A percentile compares a stretch with the other conserved stretches of the same genome.
Evolutionary conservation across 1,140 invertebrate species (phyloP).

Genomic region (Sycophila sp.): DNA sequence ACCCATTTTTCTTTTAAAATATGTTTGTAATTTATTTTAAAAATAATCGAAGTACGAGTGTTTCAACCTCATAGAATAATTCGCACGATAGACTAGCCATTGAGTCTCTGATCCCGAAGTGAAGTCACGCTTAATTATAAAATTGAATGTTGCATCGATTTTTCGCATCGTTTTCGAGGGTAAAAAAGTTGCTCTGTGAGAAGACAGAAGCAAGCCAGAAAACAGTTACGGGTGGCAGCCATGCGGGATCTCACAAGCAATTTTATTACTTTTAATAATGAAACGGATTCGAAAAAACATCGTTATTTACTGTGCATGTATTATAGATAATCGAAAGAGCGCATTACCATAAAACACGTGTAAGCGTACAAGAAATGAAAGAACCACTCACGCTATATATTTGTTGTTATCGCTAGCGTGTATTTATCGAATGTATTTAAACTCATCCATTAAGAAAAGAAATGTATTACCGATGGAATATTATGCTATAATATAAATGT

Average conservation of each 20-base stretch:
- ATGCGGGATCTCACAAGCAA: too few species aligned
- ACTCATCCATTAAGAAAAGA: slow-evolving; percentile 20
- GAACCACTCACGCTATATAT: slow-evolving; percentile 23
- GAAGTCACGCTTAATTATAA: slow-evolving; percentile 31
- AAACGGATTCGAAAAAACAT: slow-evolving; percentile 12
- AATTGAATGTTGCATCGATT: slow-evolving; percentile 27
- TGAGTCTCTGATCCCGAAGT: slow-evolving; percentile 38
- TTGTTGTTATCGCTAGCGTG: slow-evolving; percentile 36
- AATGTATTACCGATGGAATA: slow-evolving; percentile 32
- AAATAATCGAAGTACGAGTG: too few species aligned
- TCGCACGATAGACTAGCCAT: slow-evolving; percentile 23
- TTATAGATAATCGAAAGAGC: slow-evolving; percentile 27
- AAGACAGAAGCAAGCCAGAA: too few species aligned
- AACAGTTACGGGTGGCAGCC: too few species aligned
- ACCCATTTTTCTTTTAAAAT: too few species aligned
- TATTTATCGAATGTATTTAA: slow-evolving; percentile 37
- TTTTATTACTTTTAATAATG: too few species aligned
- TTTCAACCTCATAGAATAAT: too few species aligned
- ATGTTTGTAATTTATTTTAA: too few species aligned
- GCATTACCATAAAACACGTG: slow-evolving; percentile 19
- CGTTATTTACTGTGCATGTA: slow-evolving; percentile 34
- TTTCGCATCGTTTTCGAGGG: slow-evolving; percentile 8
- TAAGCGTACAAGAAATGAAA: slow-evolving; percentile 15
- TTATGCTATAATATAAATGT: slow-evolving; percentile 33
- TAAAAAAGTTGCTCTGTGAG: background rate